A percentile compares a stretch with the other conserved stretches of the same genome.
Conservation (phyloP, 2,113 vertebrate genomes). For the Poeciliopsis occidentalis region DNA sequence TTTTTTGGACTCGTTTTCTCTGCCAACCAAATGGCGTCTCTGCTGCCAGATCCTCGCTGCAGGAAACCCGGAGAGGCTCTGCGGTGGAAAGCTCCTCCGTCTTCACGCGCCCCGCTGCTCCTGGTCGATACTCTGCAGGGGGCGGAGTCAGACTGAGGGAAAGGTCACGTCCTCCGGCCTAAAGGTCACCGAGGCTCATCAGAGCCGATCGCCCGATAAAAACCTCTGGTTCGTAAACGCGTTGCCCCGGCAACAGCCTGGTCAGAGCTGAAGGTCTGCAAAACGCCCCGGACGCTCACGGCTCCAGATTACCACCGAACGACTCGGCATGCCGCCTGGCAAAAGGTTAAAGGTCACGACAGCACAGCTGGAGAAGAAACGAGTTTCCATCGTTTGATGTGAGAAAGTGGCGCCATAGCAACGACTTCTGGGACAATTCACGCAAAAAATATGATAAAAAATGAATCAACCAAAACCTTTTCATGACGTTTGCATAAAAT, state of each 20-base stretch:
- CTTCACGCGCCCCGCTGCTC: constrained; percentile 59
- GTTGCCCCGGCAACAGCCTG: constrained; percentile 39
- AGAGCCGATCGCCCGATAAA: constrained; percentile 31
- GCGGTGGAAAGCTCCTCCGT: constrained; percentile 49
- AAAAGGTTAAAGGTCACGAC: no score
- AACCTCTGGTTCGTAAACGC: constrained; percentile 10
- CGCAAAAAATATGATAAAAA: no score
- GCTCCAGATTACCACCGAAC: no score
- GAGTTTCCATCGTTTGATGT: no score
- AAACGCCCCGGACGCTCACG: not conserved
- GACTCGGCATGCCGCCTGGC: no score
- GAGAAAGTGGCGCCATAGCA: no score
- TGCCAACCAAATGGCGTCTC: constrained; percentile 29
- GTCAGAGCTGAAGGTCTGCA: constrained; percentile 9
- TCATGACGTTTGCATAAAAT: no score
- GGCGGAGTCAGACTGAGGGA: constrained; percentile 22
- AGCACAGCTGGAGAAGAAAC: no score
- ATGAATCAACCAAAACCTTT: no score
- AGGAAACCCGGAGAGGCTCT: not conserved
- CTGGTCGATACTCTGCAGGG: constrained; percentile 56
- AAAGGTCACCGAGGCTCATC: constrained; percentile 58
- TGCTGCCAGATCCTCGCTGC: constrained; percentile 9
- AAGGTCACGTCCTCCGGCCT: constrained; percentile 50
- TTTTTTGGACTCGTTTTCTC: not conserved
- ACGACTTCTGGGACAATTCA: no score